These are phyloP conservation scores for Petrocephalus microphthalmus DNA, from an alignment of 2,113 vertebrate genomes.

Conservation along the genomic window DNA sequence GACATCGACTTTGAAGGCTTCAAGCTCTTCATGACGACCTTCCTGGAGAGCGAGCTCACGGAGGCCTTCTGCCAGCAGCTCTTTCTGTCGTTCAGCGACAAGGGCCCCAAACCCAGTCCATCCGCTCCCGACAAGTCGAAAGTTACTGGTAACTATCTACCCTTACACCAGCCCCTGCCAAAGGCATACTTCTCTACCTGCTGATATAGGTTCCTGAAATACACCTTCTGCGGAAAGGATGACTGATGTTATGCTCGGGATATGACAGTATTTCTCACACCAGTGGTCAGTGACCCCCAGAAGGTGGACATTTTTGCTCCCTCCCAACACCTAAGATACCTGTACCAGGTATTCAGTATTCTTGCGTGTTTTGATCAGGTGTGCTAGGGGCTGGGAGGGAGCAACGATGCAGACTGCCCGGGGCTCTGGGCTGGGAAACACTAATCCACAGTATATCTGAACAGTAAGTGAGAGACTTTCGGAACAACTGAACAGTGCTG, in stretches of 20 bases:
- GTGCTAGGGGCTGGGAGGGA: not conserved
- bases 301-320: not conserved
- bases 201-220: not conserved
- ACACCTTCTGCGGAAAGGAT: not conserved
- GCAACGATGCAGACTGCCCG: not conserved
- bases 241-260: not conserved
- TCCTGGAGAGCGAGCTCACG: slow-evolving; percentile 82
- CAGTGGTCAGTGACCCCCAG: not conserved
- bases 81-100: slow-evolving; percentile 87
- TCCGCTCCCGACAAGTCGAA: slow-evolving; percentile 66
- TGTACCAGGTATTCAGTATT: too few relatives aligned
- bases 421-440: not conserved
- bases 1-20: slow-evolving; percentile 91
- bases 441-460: not conserved
- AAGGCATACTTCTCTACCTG: not conserved
- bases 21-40: slow-evolving; percentile 93
- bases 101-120: slow-evolving; percentile 70
- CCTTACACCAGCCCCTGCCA: not conserved
- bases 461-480: not conserved
- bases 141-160: slow-evolving; percentile 44
- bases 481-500: not conserved
- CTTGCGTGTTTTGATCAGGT: not conserved
- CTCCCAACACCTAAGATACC: too few relatives aligned
- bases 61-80: slow-evolving; percentile 84
- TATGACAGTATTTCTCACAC: not conserved